Base-by-base conservation (phyloP, 2,113 vertebrate genomes). In the Amphiprion percula region DNA sequence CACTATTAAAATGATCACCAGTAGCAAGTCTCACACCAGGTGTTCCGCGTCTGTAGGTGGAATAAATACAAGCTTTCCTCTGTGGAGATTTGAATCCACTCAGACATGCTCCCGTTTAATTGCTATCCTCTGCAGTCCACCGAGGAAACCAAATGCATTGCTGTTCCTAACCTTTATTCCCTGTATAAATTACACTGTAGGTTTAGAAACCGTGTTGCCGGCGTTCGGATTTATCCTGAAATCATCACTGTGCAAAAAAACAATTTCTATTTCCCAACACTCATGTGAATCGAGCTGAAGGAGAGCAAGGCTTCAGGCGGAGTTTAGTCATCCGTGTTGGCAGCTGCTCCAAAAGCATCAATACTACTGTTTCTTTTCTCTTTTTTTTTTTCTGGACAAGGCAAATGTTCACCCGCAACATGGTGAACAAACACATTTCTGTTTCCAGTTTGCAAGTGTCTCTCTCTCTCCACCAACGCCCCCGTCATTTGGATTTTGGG, bases 241-340 rank as follows among this genome's bases (percentile, higher is more conserved):
- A 84, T 82, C 80, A 83, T 70, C 39, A 61, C 56, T 77, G 67
- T 61, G 80, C 75, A 77, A 82, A 77, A 82, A 77, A 84, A 87
- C 82, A 52, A 79, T 85, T 78, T 74, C 66, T 41, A 65, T 52
- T 89, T 81, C 74, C 75, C 77, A 88, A 84, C 74, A 68, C 75
- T 86, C 82, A 77, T 76, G 79, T 78, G 86, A 86, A 80, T 75
- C 73, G 54, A 83, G 69, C 75, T 16, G 74, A 69, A 63, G 8
- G 73, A 84, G 73, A 86, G 67, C 90, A 77, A 80, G 59, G 87
- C 88, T 87, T 59, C 59, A 78, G 87, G 90, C 85, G 5, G 52
- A 68, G 80, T 88, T 87, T 89, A 89, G 82, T 90, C 90, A 91
- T 90, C 79, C 5, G 33, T 77, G 77, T 80, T 86, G 91, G 93